These are phyloP conservation scores for Pygmarrhopalites habei DNA, from an alignment of 1,140 invertebrate genomes.

Conservation along the genomic window DNA sequence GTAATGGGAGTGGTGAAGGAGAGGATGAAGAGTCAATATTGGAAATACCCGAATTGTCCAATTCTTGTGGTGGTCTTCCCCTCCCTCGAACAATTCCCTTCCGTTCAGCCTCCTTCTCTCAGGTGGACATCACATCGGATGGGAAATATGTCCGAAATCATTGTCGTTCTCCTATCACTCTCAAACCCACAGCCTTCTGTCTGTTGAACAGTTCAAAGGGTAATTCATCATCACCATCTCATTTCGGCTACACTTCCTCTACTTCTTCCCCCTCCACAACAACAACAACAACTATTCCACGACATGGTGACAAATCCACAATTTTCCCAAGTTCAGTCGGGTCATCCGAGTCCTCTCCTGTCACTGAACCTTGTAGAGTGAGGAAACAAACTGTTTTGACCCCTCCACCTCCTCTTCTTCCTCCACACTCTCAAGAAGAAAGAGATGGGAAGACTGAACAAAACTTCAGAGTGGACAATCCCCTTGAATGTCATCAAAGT, in stretches of 20 bases:
- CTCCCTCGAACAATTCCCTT: constrained; percentile 47
- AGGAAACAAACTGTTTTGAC: no score
- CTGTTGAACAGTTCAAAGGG: constrained; percentile 17
- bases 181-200: constrained; percentile 38
- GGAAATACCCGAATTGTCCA: constrained; percentile 9
- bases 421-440: no score
- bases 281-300: no score
- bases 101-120: constrained; percentile 73
- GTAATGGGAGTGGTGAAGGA: neutral
- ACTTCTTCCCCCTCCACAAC: no score
- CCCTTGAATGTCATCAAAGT: no score
- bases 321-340: no score
- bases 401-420: no score
- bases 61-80: constrained; percentile 3
- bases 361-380: no score
- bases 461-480: no score
- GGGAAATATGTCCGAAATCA: constrained; percentile 43
- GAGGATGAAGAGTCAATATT: constrained; percentile 8
- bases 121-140: constrained; percentile 58
- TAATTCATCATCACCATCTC: neutral
- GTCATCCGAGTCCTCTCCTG: no score
- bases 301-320: neutral
- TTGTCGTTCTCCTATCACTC: constrained; percentile 26
- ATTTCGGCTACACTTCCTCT: constrained; percentile 1
- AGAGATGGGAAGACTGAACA: no score